Percentiles rank a stretch among this genome's conserved stretches.
These are phyloP conservation scores for Leptopilina clavipes DNA, from an alignment of 1,140 invertebrate species.

Conservation along the genomic window DNA sequence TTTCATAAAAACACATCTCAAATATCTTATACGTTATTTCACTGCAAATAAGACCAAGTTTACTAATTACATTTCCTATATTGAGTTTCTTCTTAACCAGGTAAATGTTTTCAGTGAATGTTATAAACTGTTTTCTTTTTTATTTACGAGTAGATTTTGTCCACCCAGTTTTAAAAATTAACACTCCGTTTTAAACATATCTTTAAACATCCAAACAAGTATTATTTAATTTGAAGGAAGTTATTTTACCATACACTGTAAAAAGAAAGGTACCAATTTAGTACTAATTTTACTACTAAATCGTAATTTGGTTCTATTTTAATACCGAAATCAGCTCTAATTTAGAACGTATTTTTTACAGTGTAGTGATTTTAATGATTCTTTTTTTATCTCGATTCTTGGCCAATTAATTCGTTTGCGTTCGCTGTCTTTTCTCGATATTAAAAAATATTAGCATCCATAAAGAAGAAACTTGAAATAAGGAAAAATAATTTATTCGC, in stretches of 20 bases:
- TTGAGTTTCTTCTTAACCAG: background rate
- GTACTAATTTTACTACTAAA: no score
- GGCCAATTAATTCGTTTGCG: background rate
- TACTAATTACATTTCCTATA: background rate
- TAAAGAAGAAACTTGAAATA: background rate
- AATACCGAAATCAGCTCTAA: no score
- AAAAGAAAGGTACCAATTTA: no score
- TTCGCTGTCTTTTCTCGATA: background rate
- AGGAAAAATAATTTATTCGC: background rate
- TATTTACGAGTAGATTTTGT: no score
- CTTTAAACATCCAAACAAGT: no score
- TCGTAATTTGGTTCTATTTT: no score
- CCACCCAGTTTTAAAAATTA: no score
- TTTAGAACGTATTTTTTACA: no score
- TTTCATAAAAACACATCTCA: background rate
- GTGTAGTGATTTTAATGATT: no score
- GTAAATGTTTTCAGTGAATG: background rate
- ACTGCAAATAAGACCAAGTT: background rate
- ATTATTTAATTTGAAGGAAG: no score
- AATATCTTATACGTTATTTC: conserved; percentile 2
- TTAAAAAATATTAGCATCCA: background rate
- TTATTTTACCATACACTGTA: no score
- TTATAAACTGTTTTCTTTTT: background rate
- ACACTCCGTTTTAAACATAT: no score
- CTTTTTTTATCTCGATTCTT: background rate